Conservation (phyloP, 2,888 invertebrate species). For the Arctia plantaginis region DNA sequence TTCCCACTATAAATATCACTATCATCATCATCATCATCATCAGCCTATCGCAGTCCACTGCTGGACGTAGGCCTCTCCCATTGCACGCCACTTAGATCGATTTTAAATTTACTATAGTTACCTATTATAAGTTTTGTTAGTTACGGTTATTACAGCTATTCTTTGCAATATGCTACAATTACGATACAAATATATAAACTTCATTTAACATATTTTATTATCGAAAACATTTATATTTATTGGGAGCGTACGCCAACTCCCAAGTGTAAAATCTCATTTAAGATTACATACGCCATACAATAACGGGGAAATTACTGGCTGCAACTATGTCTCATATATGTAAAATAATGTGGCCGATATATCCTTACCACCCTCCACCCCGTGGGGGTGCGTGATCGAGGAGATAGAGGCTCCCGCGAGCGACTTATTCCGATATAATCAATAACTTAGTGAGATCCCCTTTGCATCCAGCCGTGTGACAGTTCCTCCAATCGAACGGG, state of each 20-base stretch:
- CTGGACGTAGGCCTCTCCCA: too few species aligned
- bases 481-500: constrained; percentile 80
- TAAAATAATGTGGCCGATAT: constrained; percentile 86
- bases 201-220: constrained; percentile 19
- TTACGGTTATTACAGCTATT: constrained; percentile 11
- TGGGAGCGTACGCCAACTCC: constrained; percentile 19
- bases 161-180: constrained; percentile 10
- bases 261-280: constrained; percentile 42
- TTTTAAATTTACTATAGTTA: too few species aligned
- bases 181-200: constrained; percentile 22
- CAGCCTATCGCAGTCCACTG: too few species aligned
- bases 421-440: constrained; percentile 87
- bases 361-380: constrained; percentile 71
- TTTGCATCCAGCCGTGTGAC: constrained; percentile 86
- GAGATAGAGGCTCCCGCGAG: constrained; percentile 70
- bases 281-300: constrained; percentile 50
- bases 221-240: constrained; percentile 15
- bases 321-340: constrained; percentile 85
- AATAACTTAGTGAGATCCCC: constrained; percentile 87
- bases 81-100: too few species aligned
- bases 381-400: constrained; percentile 60
- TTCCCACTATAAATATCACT: neutral
- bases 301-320: constrained; percentile 73
- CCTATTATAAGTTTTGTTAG: constrained; percentile 24
- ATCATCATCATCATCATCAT: too few species aligned